These are phyloP conservation scores for Chromis chromis DNA, from an alignment of 2,797 vertebrate genomes.

Conservation along the genomic window DNA sequence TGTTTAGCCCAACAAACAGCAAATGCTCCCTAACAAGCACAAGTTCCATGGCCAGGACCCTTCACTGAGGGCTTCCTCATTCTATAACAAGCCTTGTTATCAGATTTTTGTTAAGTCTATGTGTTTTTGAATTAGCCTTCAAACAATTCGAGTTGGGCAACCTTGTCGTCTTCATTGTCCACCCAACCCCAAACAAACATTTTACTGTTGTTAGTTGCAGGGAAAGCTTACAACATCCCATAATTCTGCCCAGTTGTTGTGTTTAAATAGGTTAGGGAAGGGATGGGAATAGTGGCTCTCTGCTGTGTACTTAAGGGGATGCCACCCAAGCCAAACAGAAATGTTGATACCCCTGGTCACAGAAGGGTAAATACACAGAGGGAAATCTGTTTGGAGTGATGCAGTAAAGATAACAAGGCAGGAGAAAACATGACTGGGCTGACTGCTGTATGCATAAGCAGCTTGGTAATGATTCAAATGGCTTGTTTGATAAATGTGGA, in stretches of 20 bases:
- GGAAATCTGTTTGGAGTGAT: conserved; percentile 51
- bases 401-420: conserved; percentile 43
- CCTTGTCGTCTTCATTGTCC: conserved; percentile 22
- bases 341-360: conserved; percentile 46
- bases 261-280: conserved; percentile 36
- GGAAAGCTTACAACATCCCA: conserved; percentile 12
- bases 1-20: conserved; percentile 23
- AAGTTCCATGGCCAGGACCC: background rate
- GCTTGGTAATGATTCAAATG: conserved; percentile 39
- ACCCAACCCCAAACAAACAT: conserved; percentile 46
- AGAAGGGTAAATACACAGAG: conserved; percentile 45
- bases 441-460: conserved; percentile 46
- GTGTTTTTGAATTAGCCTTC: conserved; percentile 29
- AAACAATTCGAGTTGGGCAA: conserved; percentile 22
- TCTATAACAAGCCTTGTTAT: background rate
- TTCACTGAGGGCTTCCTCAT: background rate
- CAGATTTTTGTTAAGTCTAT: background rate
- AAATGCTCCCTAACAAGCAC: background rate
- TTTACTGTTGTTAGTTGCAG: conserved; percentile 45
- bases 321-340: conserved; percentile 54
- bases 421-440: conserved; percentile 33
- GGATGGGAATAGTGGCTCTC: conserved; percentile 42
- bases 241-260: conserved; percentile 37
- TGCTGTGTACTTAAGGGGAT: conserved; percentile 52
- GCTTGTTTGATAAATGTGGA: conserved; percentile 40